Percentiles rank a stretch among this genome's conserved stretches.
Conservation (phyloP, 2,113 vertebrate genomes). For the Entomyzon cyanotis region DNA sequence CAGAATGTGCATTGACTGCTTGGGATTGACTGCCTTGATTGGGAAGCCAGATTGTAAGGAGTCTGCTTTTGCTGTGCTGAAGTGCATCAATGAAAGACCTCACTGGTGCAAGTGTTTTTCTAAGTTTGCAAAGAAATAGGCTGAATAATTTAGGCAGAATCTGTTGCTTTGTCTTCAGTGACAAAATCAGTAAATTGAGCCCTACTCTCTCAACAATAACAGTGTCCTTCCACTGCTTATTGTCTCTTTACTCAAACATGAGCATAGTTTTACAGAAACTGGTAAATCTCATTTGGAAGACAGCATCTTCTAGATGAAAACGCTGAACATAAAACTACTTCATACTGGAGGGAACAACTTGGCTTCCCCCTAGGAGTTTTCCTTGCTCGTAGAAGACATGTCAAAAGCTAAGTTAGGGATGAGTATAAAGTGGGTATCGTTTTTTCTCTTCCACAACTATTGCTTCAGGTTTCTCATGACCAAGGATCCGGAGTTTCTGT, state of each 20-base stretch:
- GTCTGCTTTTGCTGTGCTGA: not conserved
- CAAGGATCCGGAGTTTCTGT: not conserved
- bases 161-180: not conserved
- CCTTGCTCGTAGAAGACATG: not conserved
- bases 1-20: not conserved
- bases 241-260: not conserved
- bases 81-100: not conserved
- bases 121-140: not conserved
- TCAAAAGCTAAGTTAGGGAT: not conserved
- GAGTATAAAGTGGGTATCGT: not conserved
- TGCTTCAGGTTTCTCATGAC: not conserved
- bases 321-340: not conserved
- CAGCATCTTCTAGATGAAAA: not conserved
- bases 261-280: not conserved
- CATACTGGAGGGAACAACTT: not conserved
- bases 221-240: not conserved
- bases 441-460: not conserved
- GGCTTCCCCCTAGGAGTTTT: not conserved
- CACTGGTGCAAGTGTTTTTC: not conserved
- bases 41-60: not conserved
- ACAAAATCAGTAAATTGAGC: not conserved
- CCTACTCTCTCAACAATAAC: not conserved
- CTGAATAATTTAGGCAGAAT: not conserved
- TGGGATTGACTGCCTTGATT: not conserved
- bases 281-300: not conserved